These are phyloP conservation scores for Reticulitermes speratus DNA, from an alignment of 1,140 invertebrate genomes.

Conservation along the genomic window DNA sequence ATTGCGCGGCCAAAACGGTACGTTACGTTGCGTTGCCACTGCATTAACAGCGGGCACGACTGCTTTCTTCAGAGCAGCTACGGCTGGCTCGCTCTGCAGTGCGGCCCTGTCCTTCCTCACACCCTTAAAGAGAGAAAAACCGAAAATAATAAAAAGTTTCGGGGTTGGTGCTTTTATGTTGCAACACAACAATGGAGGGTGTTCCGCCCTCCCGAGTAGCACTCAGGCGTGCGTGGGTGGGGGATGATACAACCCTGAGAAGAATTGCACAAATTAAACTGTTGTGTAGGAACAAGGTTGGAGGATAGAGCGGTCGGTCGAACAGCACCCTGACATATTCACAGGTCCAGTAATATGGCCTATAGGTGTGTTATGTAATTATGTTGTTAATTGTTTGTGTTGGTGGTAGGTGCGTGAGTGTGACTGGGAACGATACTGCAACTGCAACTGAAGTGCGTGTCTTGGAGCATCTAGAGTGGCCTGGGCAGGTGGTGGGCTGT, in stretches of 20 bases:
- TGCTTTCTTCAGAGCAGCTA: background rate
- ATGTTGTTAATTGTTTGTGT: too few species aligned
- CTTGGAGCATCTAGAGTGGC: too few species aligned
- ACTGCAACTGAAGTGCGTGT: too few species aligned
- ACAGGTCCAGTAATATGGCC: too few species aligned
- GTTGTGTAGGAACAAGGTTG: too few species aligned
- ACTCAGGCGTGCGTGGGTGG: background rate
- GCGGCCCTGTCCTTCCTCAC: background rate
- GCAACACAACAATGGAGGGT: background rate
- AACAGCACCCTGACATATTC: too few species aligned
- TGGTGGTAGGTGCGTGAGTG: too few species aligned
- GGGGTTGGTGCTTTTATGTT: background rate
- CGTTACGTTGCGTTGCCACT: too few species aligned
- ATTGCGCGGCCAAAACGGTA: constrained; percentile 1
- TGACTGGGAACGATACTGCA: too few species aligned
- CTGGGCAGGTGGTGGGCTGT: too few species aligned
- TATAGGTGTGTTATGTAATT: too few species aligned
- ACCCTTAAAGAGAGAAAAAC: background rate
- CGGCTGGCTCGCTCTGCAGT: background rate
- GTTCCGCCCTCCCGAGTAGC: background rate
- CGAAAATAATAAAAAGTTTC: constrained; percentile 8
- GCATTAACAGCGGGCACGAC: background rate
- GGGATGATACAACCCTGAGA: background rate
- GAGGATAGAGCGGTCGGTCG: too few species aligned
- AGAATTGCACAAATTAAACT: background rate